phyloP scores from a whole-genome alignment of 2,797 vertebrate genomes.

The Oryzias dopingdopingensis region DNA sequence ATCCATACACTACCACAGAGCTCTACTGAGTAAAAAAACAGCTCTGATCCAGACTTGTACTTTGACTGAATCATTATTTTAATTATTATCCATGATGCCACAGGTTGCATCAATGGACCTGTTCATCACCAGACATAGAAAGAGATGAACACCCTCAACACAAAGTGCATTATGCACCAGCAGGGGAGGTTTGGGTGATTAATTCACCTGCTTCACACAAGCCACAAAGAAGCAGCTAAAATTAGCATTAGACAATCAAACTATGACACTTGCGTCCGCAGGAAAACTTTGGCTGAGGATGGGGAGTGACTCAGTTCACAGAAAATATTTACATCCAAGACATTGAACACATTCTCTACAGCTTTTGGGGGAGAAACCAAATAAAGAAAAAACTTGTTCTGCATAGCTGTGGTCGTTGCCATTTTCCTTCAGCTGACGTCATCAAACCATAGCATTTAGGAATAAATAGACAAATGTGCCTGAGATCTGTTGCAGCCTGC shows the following conservation, averaged over 20 bases:
- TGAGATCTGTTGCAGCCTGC: too few relatives aligned
- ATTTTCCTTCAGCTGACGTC: too few relatives aligned
- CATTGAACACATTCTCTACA: too few relatives aligned
- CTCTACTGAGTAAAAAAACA: conserved; percentile 39
- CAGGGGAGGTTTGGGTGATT: conserved; percentile 16
- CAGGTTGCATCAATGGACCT: conserved; percentile 68
- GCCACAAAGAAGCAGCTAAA: conserved; percentile 15
- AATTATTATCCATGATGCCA: conserved; percentile 77
- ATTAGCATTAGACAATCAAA: conserved; percentile 20
- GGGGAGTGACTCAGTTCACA: neutral
- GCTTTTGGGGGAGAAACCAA: too few relatives aligned
- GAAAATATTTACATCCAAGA: too few relatives aligned
- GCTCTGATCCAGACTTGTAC: conserved; percentile 60
- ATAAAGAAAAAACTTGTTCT: too few relatives aligned
- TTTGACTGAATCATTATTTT: conserved; percentile 75
- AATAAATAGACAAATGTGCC: too few relatives aligned
- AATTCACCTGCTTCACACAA: conserved; percentile 42
- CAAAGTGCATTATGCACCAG: conserved; percentile 39
- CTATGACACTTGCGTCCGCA: neutral
- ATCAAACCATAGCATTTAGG: too few relatives aligned
- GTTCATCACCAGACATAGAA: conserved; percentile 63
- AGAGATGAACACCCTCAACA: conserved; percentile 50
- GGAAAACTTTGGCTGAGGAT: conserved; percentile 15
- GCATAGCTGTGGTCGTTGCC: too few relatives aligned
- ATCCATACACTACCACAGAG: conserved; percentile 20